Percentiles rank a stretch among this genome's conserved stretches.
These are phyloP conservation scores for Galago senegalensis DNA, from an alignment of 2,797 vertebrate genomes.

Conservation along the genomic window DNA sequence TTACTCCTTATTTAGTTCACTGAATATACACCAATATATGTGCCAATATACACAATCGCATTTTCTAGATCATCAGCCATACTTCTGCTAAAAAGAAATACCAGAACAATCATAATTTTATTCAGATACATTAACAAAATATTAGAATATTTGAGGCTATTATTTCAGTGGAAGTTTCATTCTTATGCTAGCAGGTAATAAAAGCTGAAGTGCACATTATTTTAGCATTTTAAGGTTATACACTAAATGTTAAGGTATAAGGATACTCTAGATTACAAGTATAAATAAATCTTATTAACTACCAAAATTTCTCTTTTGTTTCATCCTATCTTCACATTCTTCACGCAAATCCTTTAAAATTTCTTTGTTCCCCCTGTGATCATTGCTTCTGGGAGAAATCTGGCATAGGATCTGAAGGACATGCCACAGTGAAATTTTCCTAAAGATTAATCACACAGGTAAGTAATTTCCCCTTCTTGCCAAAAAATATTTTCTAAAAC, in stretches of 20 bases:
- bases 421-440: constrained; percentile 84
- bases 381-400: constrained; percentile 85
- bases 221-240: constrained; percentile 73
- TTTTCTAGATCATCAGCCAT: constrained; percentile 15
- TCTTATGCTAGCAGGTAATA: constrained; percentile 61
- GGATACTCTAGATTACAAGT: constrained; percentile 80
- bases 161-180: constrained; percentile 16
- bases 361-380: constrained; percentile 88
- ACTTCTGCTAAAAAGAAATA: constrained; percentile 41
- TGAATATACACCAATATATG: neutral
- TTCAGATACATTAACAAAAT: constrained; percentile 63
- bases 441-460: constrained; percentile 87
- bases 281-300: constrained; percentile 88
- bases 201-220: constrained; percentile 69
- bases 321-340: constrained; percentile 86
- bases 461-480: constrained; percentile 83
- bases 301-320: constrained; percentile 86
- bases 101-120: neutral
- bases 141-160: constrained; percentile 57
- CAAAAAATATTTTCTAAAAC: constrained; percentile 74
- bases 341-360: constrained; percentile 87
- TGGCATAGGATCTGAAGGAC: constrained; percentile 92
- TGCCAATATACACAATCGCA: neutral
- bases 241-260: constrained; percentile 75
- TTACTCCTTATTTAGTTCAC: neutral